Base-by-base conservation (phyloP, 37 sponge, comb jelly and placozoan species). In the Dysidea cf. avara region DNA sequence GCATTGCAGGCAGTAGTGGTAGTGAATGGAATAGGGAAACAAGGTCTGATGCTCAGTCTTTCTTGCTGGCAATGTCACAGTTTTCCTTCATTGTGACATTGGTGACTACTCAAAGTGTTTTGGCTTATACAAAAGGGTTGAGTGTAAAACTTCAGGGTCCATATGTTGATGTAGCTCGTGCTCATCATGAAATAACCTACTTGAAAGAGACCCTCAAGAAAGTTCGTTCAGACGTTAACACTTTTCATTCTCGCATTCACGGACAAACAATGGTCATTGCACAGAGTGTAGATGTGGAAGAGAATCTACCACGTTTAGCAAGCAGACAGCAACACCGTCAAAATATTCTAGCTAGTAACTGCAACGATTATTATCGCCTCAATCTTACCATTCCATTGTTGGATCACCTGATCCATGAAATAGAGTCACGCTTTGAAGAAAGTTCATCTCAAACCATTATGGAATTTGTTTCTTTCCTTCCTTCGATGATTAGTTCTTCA, bases 51-150 rank as follows among this genome's bases (percentile, higher is more conserved):
- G 88, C 88, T 36, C 58, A 76, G 52, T 77, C 82, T 4, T 54
- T 87, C 7, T 31, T 69, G n/a, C n/a, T n/a, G n/a, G n/a, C n/a
- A n/a, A n/a, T n/a, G n/a, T n/a, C n/a, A n/a, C n/a, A n/a, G n/a
- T n/a, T n/a, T n/a, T n/a, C n/a, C n/a, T n/a, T n/a, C n/a, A n/a
- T n/a, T n/a, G n/a, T n/a, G n/a, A n/a, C n/a, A n/a, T n/a, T n/a
- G n/a, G n/a, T n/a, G n/a, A n/a, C n/a, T n/a, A n/a, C n/a, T n/a
- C n/a, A n/a, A n/a, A n/a, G n/a, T n/a, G n/a, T n/a, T n/a, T n/a
- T n/a, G n/a, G n/a, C n/a, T n/a, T n/a, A n/a, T n/a, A 80, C 81
- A 33, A 81, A 86, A 63, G 83, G 79, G 39, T 80, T 86, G 7
- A 91, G 78, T 54, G 55, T 78, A 1, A 59, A 74, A 46, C 76